phyloP scores from a whole-genome alignment of 1,140 invertebrate species.

The Drosophila fuyamai region DNA sequence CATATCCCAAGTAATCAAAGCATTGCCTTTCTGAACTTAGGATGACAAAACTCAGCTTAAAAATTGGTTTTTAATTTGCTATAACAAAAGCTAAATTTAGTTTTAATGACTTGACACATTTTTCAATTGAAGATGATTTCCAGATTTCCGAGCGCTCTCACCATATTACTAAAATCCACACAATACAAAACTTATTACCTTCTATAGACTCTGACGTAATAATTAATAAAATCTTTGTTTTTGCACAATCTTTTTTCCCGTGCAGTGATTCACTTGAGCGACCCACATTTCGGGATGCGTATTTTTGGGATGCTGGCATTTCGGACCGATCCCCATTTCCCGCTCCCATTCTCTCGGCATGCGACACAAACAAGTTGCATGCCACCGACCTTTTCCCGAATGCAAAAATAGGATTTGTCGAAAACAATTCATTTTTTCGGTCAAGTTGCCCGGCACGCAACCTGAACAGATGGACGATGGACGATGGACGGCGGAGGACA shows the following conservation, averaged over 20 bases:
- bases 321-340: slow-evolving; percentile 32
- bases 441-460: slow-evolving; percentile 62
- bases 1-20: too few species aligned
- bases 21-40: too few species aligned
- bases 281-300: slow-evolving; percentile 66
- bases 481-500: slow-evolving; percentile 1
- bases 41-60: too few species aligned
- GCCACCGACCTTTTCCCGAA: slow-evolving; percentile 73
- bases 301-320: slow-evolving; percentile 79
- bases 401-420: slow-evolving; percentile 44
- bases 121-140: too few species aligned
- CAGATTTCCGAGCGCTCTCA: too few species aligned
- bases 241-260: neutral
- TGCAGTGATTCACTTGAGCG: slow-evolving; percentile 66
- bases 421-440: slow-evolving; percentile 59
- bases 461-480: slow-evolving; percentile 23
- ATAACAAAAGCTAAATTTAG: too few species aligned
- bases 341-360: slow-evolving; percentile 32
- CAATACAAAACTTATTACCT: too few species aligned
- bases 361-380: slow-evolving; percentile 54
- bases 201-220: too few species aligned
- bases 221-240: neutral
- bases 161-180: too few species aligned
- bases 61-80: too few species aligned
- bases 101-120: too few species aligned